A percentile compares a stretch with the other conserved stretches of the same genome.
These are phyloP conservation scores for Pampus argenteus DNA, from an alignment of 2,797 vertebrate genomes.

Conservation along the genomic window DNA sequence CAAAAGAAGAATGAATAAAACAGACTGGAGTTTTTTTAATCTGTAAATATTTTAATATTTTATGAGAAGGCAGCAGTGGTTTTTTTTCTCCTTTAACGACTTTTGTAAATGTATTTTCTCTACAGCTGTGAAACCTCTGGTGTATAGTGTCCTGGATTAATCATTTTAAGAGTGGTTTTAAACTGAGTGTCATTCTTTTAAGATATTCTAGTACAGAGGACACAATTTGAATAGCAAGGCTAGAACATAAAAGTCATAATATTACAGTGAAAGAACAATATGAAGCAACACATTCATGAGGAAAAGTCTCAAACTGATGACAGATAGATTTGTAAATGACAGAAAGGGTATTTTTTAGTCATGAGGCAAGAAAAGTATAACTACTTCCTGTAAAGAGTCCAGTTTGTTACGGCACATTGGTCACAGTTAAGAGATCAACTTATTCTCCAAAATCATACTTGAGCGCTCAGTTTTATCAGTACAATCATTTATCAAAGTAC, in stretches of 20 bases:
- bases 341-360: no score
- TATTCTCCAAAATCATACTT: not conserved
- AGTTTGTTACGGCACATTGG: not conserved
- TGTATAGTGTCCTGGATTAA: constrained; percentile 80
- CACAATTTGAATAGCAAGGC: no score
- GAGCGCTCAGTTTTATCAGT: not conserved
- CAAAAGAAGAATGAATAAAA: no score
- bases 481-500: not conserved
- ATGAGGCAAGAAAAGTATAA: not conserved
- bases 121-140: constrained; percentile 76
- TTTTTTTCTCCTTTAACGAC: constrained; percentile 58
- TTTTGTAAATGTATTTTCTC: constrained; percentile 84
- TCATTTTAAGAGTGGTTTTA: constrained; percentile 69
- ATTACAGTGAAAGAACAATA: no score
- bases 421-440: not conserved
- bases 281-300: no score
- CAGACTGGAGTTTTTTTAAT: no score
- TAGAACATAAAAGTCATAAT: no score
- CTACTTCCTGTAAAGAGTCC: not conserved
- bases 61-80: no score
- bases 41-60: no score
- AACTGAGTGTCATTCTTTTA: constrained; percentile 3
- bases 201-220: not conserved
- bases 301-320: no score
- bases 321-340: no score